Evolutionary conservation across 2,888 invertebrate genomes (phyloP), one percentile per base, ranked within the genome.

Genomic region (Harpalus rubripes): DNA sequence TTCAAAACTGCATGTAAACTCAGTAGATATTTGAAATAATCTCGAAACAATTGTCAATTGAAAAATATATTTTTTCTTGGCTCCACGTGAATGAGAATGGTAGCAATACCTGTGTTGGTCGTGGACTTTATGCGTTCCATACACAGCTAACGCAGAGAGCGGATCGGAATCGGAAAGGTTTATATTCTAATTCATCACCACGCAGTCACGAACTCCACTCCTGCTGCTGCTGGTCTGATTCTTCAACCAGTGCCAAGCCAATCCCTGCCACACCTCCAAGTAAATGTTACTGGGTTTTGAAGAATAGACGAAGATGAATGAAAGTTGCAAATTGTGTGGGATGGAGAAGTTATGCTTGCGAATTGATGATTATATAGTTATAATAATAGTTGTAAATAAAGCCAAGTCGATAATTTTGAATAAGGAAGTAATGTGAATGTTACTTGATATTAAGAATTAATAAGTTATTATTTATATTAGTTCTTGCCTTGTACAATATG

Each of bases 171-270:
- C 15, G 22, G 7, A 63, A 63, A 26, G 63, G 18, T 81, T 81
- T 81, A 81, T 81, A 81, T 81, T 81, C 80, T 81, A 81, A 81
- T 81, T 81, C 80, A 81, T 81, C 61, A 41, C 80, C 41, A 58
- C 58, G 59, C 5, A 59, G 79, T 56, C 59, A 59, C 63, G 63
- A 41, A 39, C 16, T 56, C 41, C 32, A 32, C 32, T 32, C 32
- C 32, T 6, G 32, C 22, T 59, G 44, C 18, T 63, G 63, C 26
- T 63, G 63, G 63, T 63, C 10, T 63, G 8, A 10, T 63, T 26
- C 59, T 8, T 16, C 4, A 16, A 59, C 18, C 59, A 26, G 12
- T 32, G 63, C 63, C 18, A 12, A 63, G 63, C 63, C 18, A 12
- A 26, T 7, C 63, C 22, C 63, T 12, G 12, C 26, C 63, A 26